phyloP scores from a whole-genome alignment of 2,888 invertebrate species.

The Coecobrya sp. region DNA sequence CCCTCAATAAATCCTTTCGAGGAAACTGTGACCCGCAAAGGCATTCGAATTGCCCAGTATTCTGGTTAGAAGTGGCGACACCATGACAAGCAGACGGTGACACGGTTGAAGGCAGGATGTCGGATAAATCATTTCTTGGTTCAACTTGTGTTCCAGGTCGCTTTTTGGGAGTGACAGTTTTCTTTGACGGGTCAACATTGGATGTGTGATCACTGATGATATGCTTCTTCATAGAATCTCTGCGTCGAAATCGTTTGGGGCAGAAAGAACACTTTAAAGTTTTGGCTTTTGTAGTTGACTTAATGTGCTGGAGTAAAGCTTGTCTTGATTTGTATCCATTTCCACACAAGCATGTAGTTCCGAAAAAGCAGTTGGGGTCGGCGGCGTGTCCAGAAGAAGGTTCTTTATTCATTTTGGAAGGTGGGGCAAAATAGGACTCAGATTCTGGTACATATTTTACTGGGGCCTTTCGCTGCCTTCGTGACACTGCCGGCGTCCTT shows the following conservation, averaged over 20 bases:
- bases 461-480: neutral
- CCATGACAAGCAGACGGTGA: neutral
- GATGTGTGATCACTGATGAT: too few species aligned
- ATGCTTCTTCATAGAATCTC: too few species aligned
- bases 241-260: too few species aligned
- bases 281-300: neutral
- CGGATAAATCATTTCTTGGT: too few species aligned
- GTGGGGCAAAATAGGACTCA: neutral
- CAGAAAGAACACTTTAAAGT: too few species aligned
- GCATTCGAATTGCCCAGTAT: neutral
- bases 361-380: neutral
- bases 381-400: neutral
- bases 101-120: too few species aligned
- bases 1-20: neutral
- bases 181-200: too few species aligned
- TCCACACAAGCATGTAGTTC: neutral
- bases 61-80: neutral
- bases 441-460: neutral
- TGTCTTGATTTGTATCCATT: neutral
- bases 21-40: neutral
- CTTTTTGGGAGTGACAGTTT: too few species aligned
- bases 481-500: too few species aligned
- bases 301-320: neutral
- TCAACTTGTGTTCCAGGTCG: neutral
- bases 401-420: neutral